Evolutionary conservation across 2,797 vertebrate genomes (phyloP).

Genomic region (Poeciliopsis infans): DNA sequence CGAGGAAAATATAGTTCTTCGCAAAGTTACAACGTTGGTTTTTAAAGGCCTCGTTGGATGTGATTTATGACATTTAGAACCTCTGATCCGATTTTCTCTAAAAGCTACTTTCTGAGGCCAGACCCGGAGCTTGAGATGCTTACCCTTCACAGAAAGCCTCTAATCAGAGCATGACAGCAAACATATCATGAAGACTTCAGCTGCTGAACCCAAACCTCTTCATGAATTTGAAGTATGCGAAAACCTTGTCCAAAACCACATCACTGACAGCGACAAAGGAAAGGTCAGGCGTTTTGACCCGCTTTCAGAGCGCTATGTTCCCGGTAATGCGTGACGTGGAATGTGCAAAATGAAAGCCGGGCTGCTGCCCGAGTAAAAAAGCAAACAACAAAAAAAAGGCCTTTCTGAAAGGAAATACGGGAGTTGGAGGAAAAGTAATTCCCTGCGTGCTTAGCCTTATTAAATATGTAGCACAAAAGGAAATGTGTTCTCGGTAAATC

Average conservation of each 20-base stretch:
- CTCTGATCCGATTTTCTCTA: slow-evolving; percentile 21
- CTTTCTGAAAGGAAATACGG: slow-evolving; percentile 64
- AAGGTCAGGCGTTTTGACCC: slow-evolving; percentile 60
- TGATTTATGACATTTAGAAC: slow-evolving; percentile 14
- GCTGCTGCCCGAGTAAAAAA: slow-evolving; percentile 12
- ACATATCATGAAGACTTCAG: slow-evolving; percentile 46
- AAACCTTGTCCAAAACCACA: slow-evolving; percentile 30
- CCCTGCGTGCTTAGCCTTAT: slow-evolving; percentile 75
- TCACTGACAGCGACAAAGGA: slow-evolving; percentile 42
- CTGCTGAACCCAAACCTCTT: slow-evolving; percentile 46
- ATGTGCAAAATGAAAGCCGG: slow-evolving; percentile 66
- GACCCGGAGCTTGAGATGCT: slow-evolving; percentile 9
- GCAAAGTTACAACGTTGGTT: slow-evolving; percentile 2
- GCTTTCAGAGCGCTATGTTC: slow-evolving; percentile 66
- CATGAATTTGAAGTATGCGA: slow-evolving; percentile 60
- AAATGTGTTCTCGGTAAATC: slow-evolving; percentile 68
- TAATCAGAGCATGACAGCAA: slow-evolving; percentile 58
- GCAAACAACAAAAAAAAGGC: slow-evolving; percentile 5
- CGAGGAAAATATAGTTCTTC: slow-evolving; percentile 9
- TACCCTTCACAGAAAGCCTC: slow-evolving; percentile 28
- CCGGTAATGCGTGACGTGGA: slow-evolving; percentile 73
- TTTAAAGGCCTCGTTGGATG: slow-evolving; percentile 1
- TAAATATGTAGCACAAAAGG: slow-evolving; percentile 75
- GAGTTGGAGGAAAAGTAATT: slow-evolving; percentile 69
- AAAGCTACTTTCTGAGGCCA: slow-evolving; percentile 26